phyloP scores from a whole-genome alignment of 1,140 invertebrate genomes.

The Rhagoletis zephyria region DNA sequence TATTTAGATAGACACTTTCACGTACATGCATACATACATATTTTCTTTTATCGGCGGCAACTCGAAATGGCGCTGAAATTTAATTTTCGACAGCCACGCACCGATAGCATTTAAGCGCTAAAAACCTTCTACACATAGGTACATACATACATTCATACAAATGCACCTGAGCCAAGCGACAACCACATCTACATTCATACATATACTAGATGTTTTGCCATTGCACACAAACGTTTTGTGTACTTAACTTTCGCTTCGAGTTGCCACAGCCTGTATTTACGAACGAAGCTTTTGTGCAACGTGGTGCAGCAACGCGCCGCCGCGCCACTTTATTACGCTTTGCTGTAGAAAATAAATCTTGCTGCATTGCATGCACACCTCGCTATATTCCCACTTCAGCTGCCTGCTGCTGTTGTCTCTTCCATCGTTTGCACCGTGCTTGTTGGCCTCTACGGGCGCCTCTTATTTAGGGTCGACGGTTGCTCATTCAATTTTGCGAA shows the following conservation, averaged over 20 bases:
- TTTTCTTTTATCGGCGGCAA: neutral
- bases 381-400: neutral
- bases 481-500: slow-evolving; percentile 49
- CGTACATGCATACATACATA: too few relatives aligned
- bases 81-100: neutral
- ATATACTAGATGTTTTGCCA: neutral
- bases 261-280: neutral
- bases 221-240: slow-evolving; percentile 1
- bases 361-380: neutral
- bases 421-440: too few relatives aligned
- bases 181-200: neutral
- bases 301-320: neutral
- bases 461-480: slow-evolving; percentile 43
- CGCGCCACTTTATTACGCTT: slow-evolving; percentile 45
- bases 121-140: neutral
- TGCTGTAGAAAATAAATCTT: slow-evolving; percentile 48
- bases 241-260: slow-evolving; percentile 22
- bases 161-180: neutral
- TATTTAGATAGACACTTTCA: too few relatives aligned
- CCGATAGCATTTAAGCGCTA: neutral
- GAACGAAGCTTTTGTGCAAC: neutral
- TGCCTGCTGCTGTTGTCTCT: neutral
- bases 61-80: neutral
- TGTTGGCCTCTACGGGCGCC: neutral
- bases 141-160: neutral